Conservation (phyloP, 2,797 vertebrate species). For the Acipenser ruthenus region DNA sequence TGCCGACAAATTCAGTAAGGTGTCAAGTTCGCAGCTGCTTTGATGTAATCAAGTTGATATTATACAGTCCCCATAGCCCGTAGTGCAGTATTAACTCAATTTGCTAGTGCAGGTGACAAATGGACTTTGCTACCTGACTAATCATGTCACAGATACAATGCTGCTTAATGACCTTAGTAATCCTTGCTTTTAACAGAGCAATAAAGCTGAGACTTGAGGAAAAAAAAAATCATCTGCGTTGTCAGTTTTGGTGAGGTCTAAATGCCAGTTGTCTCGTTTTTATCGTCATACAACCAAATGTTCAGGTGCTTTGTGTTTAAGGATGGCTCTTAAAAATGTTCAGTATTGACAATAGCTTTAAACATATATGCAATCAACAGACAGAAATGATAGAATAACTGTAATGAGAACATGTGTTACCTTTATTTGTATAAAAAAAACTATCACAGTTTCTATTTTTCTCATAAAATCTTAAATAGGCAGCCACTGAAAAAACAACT, state of each 20-base stretch:
- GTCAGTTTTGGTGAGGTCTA: constrained; percentile 44
- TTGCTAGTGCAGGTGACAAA: constrained; percentile 87
- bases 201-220: constrained; percentile 53
- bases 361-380: too few relatives aligned
- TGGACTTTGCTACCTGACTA: constrained; percentile 99
- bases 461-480: too few relatives aligned
- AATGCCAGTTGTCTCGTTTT: constrained; percentile 35
- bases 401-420: too few relatives aligned
- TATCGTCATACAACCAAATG: constrained; percentile 25
- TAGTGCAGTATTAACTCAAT: constrained; percentile 91
- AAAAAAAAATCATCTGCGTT: constrained; percentile 60
- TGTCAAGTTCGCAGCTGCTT: constrained; percentile 95
- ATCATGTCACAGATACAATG: constrained; percentile 97
- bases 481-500: too few relatives aligned
- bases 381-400: too few relatives aligned
- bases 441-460: too few relatives aligned
- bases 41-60: constrained; percentile 97
- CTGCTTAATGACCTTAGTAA: constrained; percentile 95
- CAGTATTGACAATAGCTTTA: too few relatives aligned
- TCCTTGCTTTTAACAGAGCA: constrained; percentile 78
- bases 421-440: too few relatives aligned
- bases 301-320: not conserved
- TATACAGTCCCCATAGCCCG: constrained; percentile 85
- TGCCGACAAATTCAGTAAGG: constrained; percentile 98
- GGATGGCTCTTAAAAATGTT: too few relatives aligned